phyloP scores from a whole-genome alignment of 2,113 vertebrate species.

The Motacilla alba region DNA sequence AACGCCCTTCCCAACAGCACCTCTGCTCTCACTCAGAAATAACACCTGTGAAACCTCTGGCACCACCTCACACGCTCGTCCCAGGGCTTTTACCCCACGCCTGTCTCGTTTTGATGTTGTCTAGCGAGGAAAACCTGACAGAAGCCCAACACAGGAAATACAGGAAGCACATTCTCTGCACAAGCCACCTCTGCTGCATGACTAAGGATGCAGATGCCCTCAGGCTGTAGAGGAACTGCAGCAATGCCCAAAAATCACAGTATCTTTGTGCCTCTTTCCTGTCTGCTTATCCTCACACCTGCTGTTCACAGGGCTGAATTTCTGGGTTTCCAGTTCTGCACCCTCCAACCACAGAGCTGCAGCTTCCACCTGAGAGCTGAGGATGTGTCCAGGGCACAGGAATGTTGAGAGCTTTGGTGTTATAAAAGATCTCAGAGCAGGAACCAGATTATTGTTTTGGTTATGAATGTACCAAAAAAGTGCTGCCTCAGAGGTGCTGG shows the following conservation, averaged over 20 bases:
- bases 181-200: not conserved
- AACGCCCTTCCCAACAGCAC: not conserved
- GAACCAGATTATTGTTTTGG: not conserved
- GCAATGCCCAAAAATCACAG: not conserved
- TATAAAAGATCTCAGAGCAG: not conserved
- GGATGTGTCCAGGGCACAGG: not conserved
- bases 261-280: not conserved
- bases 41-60: not conserved
- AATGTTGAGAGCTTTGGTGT: not conserved
- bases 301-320: not conserved
- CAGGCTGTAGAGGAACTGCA: not conserved
- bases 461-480: not conserved
- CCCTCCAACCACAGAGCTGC: accelerated
- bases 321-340: not conserved
- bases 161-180: not conserved
- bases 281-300: not conserved
- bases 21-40: not conserved
- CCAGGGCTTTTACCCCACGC: not conserved
- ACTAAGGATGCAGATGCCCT: not conserved
- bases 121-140: not conserved
- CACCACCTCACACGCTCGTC: not conserved
- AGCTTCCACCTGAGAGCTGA: not conserved
- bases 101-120: not conserved
- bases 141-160: not conserved
- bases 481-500: not conserved